A percentile compares a stretch with the other conserved stretches of the same genome.
These are phyloP conservation scores for Drosophila barbarae DNA, from an alignment of 2,888 invertebrate genomes.

Conservation along the genomic window DNA sequence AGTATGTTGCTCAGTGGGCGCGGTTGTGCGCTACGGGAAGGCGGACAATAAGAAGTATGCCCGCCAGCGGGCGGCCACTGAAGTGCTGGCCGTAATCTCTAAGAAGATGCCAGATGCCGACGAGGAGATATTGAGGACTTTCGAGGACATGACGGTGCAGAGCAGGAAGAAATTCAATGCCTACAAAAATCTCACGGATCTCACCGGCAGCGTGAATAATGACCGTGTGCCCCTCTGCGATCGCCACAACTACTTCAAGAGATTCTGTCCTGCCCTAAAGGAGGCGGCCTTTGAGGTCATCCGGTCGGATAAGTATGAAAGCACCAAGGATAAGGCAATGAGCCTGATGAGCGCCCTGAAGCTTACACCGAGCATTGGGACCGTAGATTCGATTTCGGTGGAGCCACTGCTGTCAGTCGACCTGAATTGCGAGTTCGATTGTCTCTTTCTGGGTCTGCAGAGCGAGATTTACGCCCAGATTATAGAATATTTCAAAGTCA, in stretches of 20 bases:
- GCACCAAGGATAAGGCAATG: conserved; percentile 47
- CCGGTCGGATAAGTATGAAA: conserved; percentile 15
- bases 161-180: conserved; percentile 72
- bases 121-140: neutral
- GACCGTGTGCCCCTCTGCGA: conserved; percentile 66
- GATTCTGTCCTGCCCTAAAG: conserved; percentile 61
- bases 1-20: conserved; percentile 73
- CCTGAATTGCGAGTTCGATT: conserved; percentile 69
- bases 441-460: conserved; percentile 58
- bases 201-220: conserved; percentile 48
- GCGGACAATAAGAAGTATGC: conserved; percentile 79
- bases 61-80: conserved; percentile 77
- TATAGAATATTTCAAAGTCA: conserved; percentile 66
- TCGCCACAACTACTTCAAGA: conserved; percentile 77
- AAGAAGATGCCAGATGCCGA: neutral
- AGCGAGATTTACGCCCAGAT: conserved; percentile 60
- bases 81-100: conserved; percentile 69
- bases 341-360: conserved; percentile 64
- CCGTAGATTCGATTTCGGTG: conserved; percentile 20
- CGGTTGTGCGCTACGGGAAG: conserved; percentile 75
- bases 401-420: conserved; percentile 64
- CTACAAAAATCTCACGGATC: conserved; percentile 76
- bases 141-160: conserved; percentile 61
- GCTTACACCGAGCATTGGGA: conserved; percentile 54
- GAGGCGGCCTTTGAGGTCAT: conserved; percentile 51